Conservation (phyloP, 2,797 vertebrate genomes). For the Leptoclinus maculatus region DNA sequence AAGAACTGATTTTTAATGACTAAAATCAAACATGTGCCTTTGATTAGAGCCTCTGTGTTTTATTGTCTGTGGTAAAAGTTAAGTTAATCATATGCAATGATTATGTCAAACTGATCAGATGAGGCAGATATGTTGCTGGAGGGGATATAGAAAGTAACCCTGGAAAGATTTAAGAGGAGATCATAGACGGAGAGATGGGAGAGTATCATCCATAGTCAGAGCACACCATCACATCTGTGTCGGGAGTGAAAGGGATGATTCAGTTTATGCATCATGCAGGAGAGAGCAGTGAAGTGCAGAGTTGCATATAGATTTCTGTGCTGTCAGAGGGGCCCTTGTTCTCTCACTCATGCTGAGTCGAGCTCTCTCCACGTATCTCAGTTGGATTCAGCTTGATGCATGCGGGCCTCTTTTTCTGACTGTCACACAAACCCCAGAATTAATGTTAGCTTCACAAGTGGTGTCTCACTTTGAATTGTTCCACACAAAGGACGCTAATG, state of each 20-base stretch:
- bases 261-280: constrained; percentile 76
- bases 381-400: constrained; percentile 46
- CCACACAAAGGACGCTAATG: constrained; percentile 63
- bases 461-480: constrained; percentile 50
- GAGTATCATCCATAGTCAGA: constrained; percentile 61
- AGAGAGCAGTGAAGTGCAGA: constrained; percentile 72
- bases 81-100: neutral
- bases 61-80: constrained; percentile 2
- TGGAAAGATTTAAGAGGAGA: constrained; percentile 49
- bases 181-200: constrained; percentile 55
- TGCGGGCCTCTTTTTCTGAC: constrained; percentile 49
- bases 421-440: constrained; percentile 64
- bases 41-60: constrained; percentile 8
- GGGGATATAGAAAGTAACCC: constrained; percentile 17
- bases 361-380: constrained; percentile 51
- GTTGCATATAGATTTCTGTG: constrained; percentile 78
- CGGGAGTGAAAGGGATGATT: constrained; percentile 80
- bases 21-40: neutral
- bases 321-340: constrained; percentile 78
- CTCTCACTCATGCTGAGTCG: constrained; percentile 51
- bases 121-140: constrained; percentile 28
- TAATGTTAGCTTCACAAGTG: constrained; percentile 58
- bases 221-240: constrained; percentile 74
- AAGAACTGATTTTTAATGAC: neutral
- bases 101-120: constrained; percentile 12